Base-by-base conservation (phyloP, 2,113 vertebrate genomes). In the Psephotus haematonotus region DNA sequence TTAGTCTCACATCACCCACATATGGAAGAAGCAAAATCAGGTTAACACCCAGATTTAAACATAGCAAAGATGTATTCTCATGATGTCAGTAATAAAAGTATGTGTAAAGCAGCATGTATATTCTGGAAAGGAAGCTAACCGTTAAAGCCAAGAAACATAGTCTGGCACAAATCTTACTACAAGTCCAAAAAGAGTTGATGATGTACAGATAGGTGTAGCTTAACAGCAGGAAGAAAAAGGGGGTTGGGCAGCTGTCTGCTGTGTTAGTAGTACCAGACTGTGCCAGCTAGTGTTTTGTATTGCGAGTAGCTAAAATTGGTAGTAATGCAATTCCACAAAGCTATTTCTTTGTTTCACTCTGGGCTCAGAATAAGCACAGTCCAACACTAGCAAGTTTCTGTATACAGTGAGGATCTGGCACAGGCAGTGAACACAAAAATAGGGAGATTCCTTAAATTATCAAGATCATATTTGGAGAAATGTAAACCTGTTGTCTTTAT, bases 1-100 rank as follows among this genome's bases (percentile, higher is more conserved):
- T 96, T 97, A 96, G 97, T 95, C 95, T 96, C 97, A 86, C 90
- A 97, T 96, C 97, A 96, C 69, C 69, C 94, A 96, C 97, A 97
- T 97, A 71, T 87, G 96, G 97, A 97, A 98, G 96, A 92, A 95
- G 81, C 20, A 87, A 93, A 95, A 84, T 91, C 95, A 76, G 81
- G 96, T 97, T 97, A 97, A 96, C 95, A 97, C 95, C 95, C 97
- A 97, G 97, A 59, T 97, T 97, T 97, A 98, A 98, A 97, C 97
- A 97, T 52, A 94, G 92, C 68, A 95, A 92, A 91, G 71, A 94
- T 96, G 90, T 96, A 94, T 97, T 98, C 97, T 98, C 97, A 98
- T 98, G 98, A 98, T 97, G 97, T 98, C 98, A 98, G 97, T 98
- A 95, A 97, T 95, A 91, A 93, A 98, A 98, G 94, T 95, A 98